These are phyloP conservation scores for Girardinus metallicus DNA, from an alignment of 2,797 vertebrate genomes.

Conservation along the genomic window DNA sequence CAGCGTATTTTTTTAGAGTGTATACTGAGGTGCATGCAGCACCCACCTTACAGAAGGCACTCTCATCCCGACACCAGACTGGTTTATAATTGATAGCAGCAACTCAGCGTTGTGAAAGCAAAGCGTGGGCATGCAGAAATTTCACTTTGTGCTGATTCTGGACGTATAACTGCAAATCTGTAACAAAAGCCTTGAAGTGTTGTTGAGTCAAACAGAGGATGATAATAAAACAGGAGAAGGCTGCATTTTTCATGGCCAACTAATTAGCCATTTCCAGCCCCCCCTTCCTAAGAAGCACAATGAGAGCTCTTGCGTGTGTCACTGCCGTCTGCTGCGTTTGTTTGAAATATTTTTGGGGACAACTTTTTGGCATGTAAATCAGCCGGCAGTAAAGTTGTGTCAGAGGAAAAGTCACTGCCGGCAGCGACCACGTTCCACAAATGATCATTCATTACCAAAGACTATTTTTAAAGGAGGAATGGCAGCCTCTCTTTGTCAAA, in stretches of 20 bases:
- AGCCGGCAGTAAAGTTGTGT: slow-evolving; percentile 80
- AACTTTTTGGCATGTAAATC: slow-evolving; percentile 77
- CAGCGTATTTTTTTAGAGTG: not conserved
- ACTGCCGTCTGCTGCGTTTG: slow-evolving; percentile 63
- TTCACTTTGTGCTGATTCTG: slow-evolving; percentile 56
- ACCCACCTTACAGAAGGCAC: slow-evolving; percentile 32
- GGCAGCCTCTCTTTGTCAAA: slow-evolving; percentile 86
- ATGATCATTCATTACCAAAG: slow-evolving; percentile 87
- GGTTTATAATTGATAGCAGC: slow-evolving; percentile 54
- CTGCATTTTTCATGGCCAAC: slow-evolving; percentile 74
- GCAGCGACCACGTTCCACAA: slow-evolving; percentile 79
- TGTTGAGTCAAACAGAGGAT: slow-evolving; percentile 62
- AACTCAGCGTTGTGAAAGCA: slow-evolving; percentile 26
- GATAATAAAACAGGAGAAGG: slow-evolving; percentile 62
- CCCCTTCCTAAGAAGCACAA: slow-evolving; percentile 60
- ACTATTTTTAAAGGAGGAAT: slow-evolving; percentile 87
- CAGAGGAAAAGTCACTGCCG: slow-evolving; percentile 80
- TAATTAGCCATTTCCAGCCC: slow-evolving; percentile 70
- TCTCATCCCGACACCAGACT: slow-evolving; percentile 30
- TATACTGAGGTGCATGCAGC: slow-evolving; percentile 46
- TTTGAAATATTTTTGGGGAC: slow-evolving; percentile 78
- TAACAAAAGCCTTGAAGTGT: slow-evolving; percentile 50
- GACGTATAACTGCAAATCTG: slow-evolving; percentile 45
- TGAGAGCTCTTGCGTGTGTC: slow-evolving; percentile 67
- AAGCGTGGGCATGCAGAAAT: slow-evolving; percentile 34